Conservation (phyloP, 2,888 invertebrate genomes). For the Caprella mutica region DNA sequence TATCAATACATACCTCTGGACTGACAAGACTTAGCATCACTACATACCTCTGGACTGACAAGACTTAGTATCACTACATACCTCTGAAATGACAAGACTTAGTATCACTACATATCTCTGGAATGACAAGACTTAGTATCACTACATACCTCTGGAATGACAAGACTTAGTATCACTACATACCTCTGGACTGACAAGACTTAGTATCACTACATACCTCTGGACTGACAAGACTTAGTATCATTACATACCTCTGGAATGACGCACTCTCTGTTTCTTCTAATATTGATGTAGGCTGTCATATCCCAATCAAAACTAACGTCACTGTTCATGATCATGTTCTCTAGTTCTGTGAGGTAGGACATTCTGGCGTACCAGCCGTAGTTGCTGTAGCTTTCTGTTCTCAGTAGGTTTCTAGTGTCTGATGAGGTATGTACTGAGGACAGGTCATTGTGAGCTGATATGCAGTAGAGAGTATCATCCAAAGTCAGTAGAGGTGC, state of each 20-base stretch:
- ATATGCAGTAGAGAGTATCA: neutral
- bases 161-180: too few species aligned
- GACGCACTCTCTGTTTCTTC: conserved; percentile 22
- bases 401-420: neutral
- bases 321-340: neutral
- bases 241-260: conserved; percentile 28
- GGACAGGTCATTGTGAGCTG: conserved; percentile 6
- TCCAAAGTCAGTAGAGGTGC: neutral
- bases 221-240: too few species aligned
- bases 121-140: too few species aligned
- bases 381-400: conserved; percentile 7
- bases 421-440: conserved; percentile 1
- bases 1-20: too few species aligned
- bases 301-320: conserved; percentile 22
- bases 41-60: too few species aligned
- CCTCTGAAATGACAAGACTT: too few species aligned
- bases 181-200: too few species aligned
- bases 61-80: too few species aligned
- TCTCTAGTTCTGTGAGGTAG: conserved; percentile 10
- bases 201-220: too few species aligned
- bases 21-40: too few species aligned
- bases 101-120: too few species aligned
- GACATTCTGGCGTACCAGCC: neutral
- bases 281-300: conserved; percentile 9
- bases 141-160: too few species aligned